A percentile compares a stretch with the other conserved stretches of the same genome.
Conservation (phyloP, 2,113 vertebrate genomes). For the Hippocampus barbouri region DNA sequence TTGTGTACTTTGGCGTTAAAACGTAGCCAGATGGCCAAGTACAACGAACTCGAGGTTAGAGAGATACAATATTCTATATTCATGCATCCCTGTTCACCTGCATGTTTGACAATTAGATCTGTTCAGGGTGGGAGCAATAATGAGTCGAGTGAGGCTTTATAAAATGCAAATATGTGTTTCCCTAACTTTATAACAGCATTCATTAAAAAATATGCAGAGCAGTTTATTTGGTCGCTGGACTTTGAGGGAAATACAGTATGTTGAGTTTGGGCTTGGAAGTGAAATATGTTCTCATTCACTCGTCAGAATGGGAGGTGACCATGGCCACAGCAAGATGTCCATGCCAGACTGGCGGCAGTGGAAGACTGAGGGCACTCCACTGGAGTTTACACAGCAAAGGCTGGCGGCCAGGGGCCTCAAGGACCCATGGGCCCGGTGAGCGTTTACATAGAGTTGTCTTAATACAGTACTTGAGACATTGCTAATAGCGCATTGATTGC, state of each 20-base stretch:
- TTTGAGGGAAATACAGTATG: not conserved
- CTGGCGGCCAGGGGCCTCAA: constrained; percentile 79
- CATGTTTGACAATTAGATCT: too few relatives aligned
- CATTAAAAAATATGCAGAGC: not conserved
- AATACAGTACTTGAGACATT: not conserved
- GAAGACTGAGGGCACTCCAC: constrained; percentile 86
- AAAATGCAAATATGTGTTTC: not conserved
- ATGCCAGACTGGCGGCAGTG: constrained; percentile 86
- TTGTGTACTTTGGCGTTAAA: too few relatives aligned
- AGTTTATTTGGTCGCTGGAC: not conserved
- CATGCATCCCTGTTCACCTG: too few relatives aligned
- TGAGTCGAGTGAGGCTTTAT: not conserved
- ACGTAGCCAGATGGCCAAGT: too few relatives aligned
- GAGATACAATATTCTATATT: too few relatives aligned
- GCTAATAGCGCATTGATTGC: not conserved
- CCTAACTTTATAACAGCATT: not conserved
- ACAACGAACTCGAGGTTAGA: too few relatives aligned
- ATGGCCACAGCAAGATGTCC: constrained; percentile 75
- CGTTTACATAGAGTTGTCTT: not conserved
- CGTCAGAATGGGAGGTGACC: constrained; percentile 76
- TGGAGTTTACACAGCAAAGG: constrained; percentile 80
- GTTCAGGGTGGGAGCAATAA: too few relatives aligned
- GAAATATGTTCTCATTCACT: not conserved
- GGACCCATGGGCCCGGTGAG: constrained; percentile 90
- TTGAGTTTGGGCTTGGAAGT: not conserved